Percentiles rank a stretch among this genome's conserved stretches.
Evolutionary conservation across 1,140 invertebrate species (phyloP).

Genomic region (Paracyclopina nana): DNA sequence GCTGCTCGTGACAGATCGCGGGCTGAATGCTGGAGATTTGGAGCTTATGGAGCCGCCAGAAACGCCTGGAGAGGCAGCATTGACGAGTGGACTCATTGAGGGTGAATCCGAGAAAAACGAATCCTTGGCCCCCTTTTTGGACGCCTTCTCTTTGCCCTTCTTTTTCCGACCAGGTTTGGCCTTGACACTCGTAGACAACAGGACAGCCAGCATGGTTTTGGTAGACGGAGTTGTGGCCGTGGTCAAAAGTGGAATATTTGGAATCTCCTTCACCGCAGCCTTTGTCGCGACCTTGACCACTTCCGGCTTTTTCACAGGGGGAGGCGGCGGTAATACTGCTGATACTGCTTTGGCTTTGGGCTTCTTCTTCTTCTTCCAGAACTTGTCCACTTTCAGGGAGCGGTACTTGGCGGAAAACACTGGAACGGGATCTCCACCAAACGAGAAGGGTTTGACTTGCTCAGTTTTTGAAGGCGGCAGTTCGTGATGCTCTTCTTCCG

Average conservation of each 20-base stretch:
- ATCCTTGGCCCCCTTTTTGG: too few species aligned
- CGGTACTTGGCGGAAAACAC: not conserved
- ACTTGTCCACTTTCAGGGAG: not conserved
- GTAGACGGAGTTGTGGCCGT: not conserved
- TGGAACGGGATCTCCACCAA: not conserved
- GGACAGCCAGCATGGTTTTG: slow-evolving; percentile 5
- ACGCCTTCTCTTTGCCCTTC: too few species aligned
- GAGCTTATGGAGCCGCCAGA: too few species aligned
- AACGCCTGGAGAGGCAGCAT: too few species aligned
- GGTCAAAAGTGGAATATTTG: too few species aligned
- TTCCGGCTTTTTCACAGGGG: too few species aligned
- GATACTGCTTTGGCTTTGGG: not conserved
- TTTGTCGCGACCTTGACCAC: too few species aligned
- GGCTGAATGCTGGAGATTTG: too few species aligned
- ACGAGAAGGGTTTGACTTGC: not conserved
- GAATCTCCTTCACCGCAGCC: too few species aligned
- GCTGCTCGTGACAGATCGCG: not conserved
- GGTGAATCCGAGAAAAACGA: too few species aligned
- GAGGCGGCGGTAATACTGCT: too few species aligned
- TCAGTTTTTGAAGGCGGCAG: not conserved
- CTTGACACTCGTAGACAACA: slow-evolving; percentile 4
- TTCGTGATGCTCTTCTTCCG: not conserved
- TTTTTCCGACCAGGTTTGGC: slow-evolving; percentile 19
- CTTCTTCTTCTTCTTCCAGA: not conserved
- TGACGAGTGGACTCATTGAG: too few species aligned